A percentile compares a stretch with the other conserved stretches of the same genome.
phyloP scores from a whole-genome alignment of 2,888 invertebrate species.

The Crocallis elinguaria region DNA sequence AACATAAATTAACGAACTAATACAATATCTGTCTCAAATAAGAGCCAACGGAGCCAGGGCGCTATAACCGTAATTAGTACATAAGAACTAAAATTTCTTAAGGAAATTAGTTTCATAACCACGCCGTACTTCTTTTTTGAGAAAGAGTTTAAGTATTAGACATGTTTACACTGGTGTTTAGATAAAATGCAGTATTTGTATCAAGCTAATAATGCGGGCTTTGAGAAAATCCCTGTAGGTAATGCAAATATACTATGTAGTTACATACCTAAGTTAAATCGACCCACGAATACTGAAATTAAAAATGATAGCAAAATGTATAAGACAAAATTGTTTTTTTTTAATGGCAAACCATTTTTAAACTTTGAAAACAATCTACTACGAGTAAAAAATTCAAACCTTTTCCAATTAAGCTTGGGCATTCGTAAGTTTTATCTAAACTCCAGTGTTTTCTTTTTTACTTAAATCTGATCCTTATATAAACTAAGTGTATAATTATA shows the following conservation, averaged over 20 bases:
- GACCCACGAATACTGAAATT: no score
- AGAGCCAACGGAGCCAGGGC: background rate
- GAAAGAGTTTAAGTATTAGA: no score
- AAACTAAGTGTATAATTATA: slow-evolving; percentile 40
- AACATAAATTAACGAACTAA: slow-evolving; percentile 43
- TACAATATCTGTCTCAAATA: slow-evolving; percentile 13
- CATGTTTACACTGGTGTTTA: slow-evolving; percentile 11
- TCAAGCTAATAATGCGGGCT: slow-evolving; percentile 7
- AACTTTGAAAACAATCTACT: no score
- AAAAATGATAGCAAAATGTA: no score
- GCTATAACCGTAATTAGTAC: background rate
- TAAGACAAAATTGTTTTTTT: no score
- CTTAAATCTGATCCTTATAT: slow-evolving; percentile 9
- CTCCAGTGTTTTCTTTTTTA: slow-evolving; percentile 16
- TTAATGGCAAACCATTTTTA: no score
- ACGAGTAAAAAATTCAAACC: no score
- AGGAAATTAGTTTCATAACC: background rate
- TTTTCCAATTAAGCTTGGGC: background rate
- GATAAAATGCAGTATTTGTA: slow-evolving; percentile 4
- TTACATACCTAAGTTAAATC: no score
- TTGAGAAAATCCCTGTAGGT: no score
- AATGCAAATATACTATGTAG: no score
- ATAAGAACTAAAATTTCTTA: background rate
- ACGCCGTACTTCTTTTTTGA: slow-evolving; percentile 3
- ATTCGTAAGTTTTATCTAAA: slow-evolving; percentile 16